A percentile compares a stretch with the other conserved stretches of the same genome.
These are phyloP conservation scores for Porites lobata DNA, from an alignment of 92 coral and sea anemone species.

Conservation along the genomic window DNA sequence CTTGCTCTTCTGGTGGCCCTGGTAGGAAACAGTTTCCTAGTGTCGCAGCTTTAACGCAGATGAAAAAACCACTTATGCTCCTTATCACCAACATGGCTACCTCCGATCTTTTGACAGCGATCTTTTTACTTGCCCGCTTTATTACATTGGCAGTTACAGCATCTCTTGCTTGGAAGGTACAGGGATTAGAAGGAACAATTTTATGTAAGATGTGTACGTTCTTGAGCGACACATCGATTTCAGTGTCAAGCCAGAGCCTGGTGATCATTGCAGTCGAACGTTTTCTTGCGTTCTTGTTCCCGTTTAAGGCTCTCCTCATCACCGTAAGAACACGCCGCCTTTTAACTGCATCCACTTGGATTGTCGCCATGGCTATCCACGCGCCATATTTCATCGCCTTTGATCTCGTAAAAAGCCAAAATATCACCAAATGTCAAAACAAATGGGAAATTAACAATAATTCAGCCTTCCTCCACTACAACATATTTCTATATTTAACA, in stretches of 20 bases:
- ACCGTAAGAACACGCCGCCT: constrained; percentile 11
- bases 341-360: constrained; percentile 13
- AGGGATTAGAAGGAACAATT: constrained; percentile 19
- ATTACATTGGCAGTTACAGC: neutral
- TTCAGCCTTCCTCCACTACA: neutral
- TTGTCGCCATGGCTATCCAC: constrained; percentile 22
- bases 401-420: neutral
- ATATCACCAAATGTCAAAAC: neutral
- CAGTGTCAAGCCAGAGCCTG: constrained; percentile 21
- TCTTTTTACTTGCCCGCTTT: constrained; percentile 22
- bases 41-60: constrained; percentile 13
- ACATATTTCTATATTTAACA: neutral
- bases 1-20: neutral
- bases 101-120: constrained; percentile 18
- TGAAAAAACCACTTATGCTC: constrained; percentile 14
- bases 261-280: constrained; percentile 10
- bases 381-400: constrained; percentile 22
- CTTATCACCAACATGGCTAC: constrained; percentile 47
- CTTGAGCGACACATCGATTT: constrained; percentile 12
- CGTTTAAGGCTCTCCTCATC: neutral
- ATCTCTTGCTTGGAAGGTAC: constrained; percentile 1
- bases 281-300: constrained; percentile 11
- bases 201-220: constrained; percentile 17
- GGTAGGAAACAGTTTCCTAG: constrained; percentile 18
- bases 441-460: neutral